Conservation (phyloP, 2,797 vertebrate genomes). For the Acanthurus lineatus region DNA sequence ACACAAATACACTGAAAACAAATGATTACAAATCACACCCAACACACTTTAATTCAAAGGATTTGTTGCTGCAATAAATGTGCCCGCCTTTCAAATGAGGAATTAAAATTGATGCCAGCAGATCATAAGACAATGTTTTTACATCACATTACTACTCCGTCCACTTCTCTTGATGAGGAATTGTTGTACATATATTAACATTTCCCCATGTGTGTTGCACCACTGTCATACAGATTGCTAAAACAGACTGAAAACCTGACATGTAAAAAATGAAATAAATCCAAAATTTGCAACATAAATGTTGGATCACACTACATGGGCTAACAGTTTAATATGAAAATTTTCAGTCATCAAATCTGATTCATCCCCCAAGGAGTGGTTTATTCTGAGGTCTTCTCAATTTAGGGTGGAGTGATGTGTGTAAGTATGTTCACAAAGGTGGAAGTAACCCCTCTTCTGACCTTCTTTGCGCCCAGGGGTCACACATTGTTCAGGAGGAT, state of each 20-base stretch:
- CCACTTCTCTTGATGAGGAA: neutral
- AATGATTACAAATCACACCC: neutral
- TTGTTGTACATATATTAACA: too few relatives aligned
- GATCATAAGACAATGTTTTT: neutral
- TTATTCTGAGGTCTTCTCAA: neutral
- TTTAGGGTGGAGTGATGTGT: conserved; percentile 1
- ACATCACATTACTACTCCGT: neutral
- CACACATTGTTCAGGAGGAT: conserved; percentile 85
- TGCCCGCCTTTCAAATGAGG: neutral
- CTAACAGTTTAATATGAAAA: neutral
- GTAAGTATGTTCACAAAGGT: conserved; percentile 53
- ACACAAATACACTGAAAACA: neutral
- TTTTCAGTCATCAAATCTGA: neutral
- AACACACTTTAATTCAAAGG: neutral
- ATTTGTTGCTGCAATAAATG: neutral
- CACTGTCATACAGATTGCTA: neutral
- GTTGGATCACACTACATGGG: neutral
- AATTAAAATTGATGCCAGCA: neutral
- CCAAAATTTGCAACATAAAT: neutral
- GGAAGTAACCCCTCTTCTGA: conserved; percentile 79
- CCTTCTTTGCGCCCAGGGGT: conserved; percentile 75
- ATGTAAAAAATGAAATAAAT: neutral
- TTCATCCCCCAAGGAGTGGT: neutral
- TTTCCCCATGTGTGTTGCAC: neutral
- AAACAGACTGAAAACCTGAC: neutral